A percentile compares a stretch with the other conserved stretches of the same genome.
phyloP scores from a whole-genome alignment of 2,113 vertebrate genomes.

The Pao palembangensis region DNA sequence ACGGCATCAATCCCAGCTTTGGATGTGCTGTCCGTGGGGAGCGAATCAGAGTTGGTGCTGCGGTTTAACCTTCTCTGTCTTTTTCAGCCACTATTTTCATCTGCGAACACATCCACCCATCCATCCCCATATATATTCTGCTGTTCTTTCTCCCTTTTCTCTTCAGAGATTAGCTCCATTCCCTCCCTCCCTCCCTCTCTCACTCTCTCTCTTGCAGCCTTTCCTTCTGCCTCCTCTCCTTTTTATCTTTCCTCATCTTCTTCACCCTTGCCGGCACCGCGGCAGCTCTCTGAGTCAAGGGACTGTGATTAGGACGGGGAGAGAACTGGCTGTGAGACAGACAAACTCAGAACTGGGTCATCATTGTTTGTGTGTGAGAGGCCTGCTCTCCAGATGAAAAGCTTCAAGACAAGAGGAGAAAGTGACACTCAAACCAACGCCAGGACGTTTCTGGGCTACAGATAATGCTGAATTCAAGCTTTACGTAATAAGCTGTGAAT shows the following conservation, averaged over 20 bases:
- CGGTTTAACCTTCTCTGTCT: constrained; percentile 58
- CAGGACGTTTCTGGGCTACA: constrained; percentile 60
- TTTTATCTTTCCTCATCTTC: neutral
- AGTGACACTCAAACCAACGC: constrained; percentile 44
- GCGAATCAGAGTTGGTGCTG: constrained; percentile 48
- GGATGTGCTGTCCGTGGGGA: constrained; percentile 60
- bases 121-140: constrained; percentile 46
- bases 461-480: constrained; percentile 33
- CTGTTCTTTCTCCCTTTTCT: constrained; percentile 36
- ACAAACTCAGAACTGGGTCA: constrained; percentile 74
- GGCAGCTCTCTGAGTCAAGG: constrained; percentile 56
- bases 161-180: constrained; percentile 42
- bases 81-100: constrained; percentile 30
- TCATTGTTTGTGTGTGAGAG: constrained; percentile 68
- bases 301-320: constrained; percentile 72
- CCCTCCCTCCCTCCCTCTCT: constrained; percentile 9
- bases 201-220: constrained; percentile 43
- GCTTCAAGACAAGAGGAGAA: constrained; percentile 58
- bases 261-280: constrained; percentile 23
- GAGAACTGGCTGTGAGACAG: constrained; percentile 69
- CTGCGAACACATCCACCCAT: constrained; percentile 34
- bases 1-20: constrained; percentile 64
- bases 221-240: constrained; percentile 17
- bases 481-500: constrained; percentile 66
- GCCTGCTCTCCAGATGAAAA: constrained; percentile 67